These are phyloP conservation scores for Tenthredo mesomela DNA, from an alignment of 2,888 invertebrate species.

Conservation along the genomic window DNA sequence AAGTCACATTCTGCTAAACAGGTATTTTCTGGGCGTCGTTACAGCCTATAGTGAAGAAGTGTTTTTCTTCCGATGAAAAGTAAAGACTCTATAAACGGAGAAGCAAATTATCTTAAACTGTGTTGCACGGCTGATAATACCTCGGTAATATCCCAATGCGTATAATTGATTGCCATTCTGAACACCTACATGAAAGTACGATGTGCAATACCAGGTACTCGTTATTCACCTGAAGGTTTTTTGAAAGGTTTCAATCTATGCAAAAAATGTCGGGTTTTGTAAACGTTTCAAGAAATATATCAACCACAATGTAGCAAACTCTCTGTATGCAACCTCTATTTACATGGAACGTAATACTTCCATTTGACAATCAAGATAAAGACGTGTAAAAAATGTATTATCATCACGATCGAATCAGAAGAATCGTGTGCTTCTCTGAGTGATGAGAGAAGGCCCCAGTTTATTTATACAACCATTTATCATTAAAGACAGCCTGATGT, in stretches of 20 bases:
- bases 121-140: background rate
- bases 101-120: background rate
- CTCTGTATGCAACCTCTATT: background rate
- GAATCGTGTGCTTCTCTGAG: background rate
- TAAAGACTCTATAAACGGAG: background rate
- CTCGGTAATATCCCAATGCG: background rate
- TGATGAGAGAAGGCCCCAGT: background rate
- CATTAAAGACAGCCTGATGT: background rate
- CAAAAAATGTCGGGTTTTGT: background rate
- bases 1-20: background rate
- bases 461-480: background rate
- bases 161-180: background rate
- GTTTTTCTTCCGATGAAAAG: background rate
- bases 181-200: background rate
- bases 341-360: background rate
- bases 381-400: background rate
- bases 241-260: background rate
- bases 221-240: background rate
- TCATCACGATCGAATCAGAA: background rate
- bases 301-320: background rate
- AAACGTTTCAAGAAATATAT: background rate
- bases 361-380: background rate
- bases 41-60: background rate
- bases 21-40: background rate
- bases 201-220: background rate